A percentile compares a stretch with the other conserved stretches of the same genome.
Conservation (phyloP, 2,888 invertebrate genomes). For the Nycteola revayana region DNA sequence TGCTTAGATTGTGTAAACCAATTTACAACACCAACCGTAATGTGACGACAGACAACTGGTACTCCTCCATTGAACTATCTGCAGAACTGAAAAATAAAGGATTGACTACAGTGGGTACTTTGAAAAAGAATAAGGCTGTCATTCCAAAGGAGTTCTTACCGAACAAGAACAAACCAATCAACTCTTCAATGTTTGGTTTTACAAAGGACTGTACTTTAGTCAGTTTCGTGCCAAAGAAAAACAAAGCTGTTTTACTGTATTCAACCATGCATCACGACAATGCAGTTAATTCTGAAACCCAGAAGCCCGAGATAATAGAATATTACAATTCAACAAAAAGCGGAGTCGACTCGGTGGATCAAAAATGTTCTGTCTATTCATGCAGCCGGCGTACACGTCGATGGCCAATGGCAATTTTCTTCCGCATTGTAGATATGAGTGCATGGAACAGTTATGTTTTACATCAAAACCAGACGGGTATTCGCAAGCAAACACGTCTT, state of each 20-base stretch:
- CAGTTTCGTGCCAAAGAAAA: conserved; percentile 1
- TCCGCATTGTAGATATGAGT: too few species aligned
- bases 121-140: conserved; percentile 8
- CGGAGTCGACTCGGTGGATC: conserved; percentile 11
- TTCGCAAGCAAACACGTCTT: too few species aligned
- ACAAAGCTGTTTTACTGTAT: conserved; percentile 1
- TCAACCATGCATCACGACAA: conserved; percentile 15
- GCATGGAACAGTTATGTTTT: too few species aligned
- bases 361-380: conserved; percentile 16
- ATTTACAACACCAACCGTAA: conserved; percentile 20
- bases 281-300: conserved; percentile 1
- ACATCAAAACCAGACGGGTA: too few species aligned
- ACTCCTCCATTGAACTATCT: conserved; percentile 19
- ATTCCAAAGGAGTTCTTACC: not conserved
- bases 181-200: not conserved
- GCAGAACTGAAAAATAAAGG: conserved; percentile 12
- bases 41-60: conserved; percentile 25
- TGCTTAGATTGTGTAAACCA: conserved; percentile 12
- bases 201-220: conserved; percentile 1
- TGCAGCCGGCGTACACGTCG: conserved; percentile 10
- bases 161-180: not conserved
- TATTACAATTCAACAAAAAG: conserved; percentile 18
- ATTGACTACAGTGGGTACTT: conserved; percentile 17
- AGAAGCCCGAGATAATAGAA: conserved; percentile 15
- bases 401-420: too few species aligned